These are phyloP conservation scores for Notamacropus eugenii DNA, from an alignment of 2,797 vertebrate genomes.

Conservation along the genomic window DNA sequence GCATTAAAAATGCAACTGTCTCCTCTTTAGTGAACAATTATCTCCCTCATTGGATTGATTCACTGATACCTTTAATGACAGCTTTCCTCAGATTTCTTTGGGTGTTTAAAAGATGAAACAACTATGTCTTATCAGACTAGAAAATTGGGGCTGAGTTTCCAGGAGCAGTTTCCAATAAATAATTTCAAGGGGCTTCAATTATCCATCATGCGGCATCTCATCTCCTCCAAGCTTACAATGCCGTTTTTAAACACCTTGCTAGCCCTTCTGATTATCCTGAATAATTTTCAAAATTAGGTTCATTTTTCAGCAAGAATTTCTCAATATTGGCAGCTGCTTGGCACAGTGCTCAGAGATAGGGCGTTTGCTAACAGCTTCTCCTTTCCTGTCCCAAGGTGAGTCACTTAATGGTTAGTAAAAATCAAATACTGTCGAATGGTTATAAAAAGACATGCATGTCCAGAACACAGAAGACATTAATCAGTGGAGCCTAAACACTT, in stretches of 20 bases:
- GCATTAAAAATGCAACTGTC: conserved; percentile 80
- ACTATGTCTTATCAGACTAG: conserved; percentile 76
- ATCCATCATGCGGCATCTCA: conserved; percentile 79
- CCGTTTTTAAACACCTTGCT: conserved; percentile 63
- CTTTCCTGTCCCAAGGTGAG: neutral
- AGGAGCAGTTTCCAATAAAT: conserved; percentile 84
- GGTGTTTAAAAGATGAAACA: conserved; percentile 85
- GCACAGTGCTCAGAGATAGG: neutral
- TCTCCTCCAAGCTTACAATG: conserved; percentile 79
- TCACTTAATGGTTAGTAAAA: conserved; percentile 42
- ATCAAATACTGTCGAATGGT: conserved; percentile 5
- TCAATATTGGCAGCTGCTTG: conserved; percentile 60
- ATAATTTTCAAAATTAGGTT: conserved; percentile 66
- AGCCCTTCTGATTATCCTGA: conserved; percentile 67
- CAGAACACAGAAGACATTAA: neutral
- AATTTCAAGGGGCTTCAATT: conserved; percentile 84
- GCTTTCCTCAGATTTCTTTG: conserved; percentile 80
- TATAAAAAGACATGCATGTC: neutral
- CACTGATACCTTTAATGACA: conserved; percentile 85
- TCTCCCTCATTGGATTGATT: conserved; percentile 83
- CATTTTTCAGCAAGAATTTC: conserved; percentile 64
- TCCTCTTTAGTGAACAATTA: conserved; percentile 79
- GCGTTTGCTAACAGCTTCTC: neutral
- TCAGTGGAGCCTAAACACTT: neutral
- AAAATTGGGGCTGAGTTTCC: conserved; percentile 75